These are phyloP conservation scores for Pharmacophagus antenor DNA, from an alignment of 2,888 invertebrate genomes.

Conservation along the genomic window DNA sequence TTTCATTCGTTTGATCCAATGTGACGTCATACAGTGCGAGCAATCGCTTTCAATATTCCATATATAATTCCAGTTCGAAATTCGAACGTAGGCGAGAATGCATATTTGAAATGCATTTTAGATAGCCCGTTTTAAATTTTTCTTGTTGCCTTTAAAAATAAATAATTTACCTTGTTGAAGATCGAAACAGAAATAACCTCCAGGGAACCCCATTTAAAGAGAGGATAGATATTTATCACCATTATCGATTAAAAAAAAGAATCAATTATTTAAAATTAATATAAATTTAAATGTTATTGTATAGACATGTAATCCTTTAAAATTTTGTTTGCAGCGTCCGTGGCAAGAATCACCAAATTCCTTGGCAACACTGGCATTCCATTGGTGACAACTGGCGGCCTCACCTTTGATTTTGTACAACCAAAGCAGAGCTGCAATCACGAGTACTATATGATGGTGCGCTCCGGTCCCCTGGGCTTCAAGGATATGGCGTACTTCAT, in stretches of 20 bases:
- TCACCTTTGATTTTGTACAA: conserved; percentile 88
- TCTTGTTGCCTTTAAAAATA: no score
- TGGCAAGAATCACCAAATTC: conserved; percentile 89
- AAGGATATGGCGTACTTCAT: conserved; percentile 86
- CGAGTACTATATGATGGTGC: conserved; percentile 89
- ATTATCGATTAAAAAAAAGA: no score
- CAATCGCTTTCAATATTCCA: background rate
- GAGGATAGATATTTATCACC: no score
- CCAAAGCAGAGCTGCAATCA: conserved; percentile 85
- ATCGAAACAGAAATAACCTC: no score
- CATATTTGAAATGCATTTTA: background rate
- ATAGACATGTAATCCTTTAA: conserved; percentile 13
- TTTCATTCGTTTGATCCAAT: background rate
- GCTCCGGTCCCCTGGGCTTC: conserved; percentile 87
- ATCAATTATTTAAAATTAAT: no score
- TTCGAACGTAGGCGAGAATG: background rate
- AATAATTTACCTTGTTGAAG: no score
- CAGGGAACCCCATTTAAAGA: no score
- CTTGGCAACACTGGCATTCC: conserved; percentile 87
- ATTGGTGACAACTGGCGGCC: conserved; percentile 89
- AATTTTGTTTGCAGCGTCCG: conserved; percentile 83
- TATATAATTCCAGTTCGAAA: background rate
- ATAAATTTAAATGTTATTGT: no score
- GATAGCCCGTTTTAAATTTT: background rate
- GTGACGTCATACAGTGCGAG: background rate